Evolutionary conservation across 2,888 invertebrate genomes (phyloP).

Genomic region (Erynnis tages): DNA sequence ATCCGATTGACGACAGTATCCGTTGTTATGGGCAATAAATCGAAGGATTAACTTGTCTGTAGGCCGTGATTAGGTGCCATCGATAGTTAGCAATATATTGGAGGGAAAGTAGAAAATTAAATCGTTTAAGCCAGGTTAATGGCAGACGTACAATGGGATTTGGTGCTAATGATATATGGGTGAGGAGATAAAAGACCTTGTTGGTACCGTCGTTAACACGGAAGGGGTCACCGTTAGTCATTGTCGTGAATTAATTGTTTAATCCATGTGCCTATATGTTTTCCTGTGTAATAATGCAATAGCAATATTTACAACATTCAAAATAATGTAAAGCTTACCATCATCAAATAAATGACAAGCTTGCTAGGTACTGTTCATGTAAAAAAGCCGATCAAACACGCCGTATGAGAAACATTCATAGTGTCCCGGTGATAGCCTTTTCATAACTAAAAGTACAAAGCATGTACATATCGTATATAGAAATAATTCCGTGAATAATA

Average conservation of each 20-base stretch:
- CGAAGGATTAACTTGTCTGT: slow-evolving; percentile 76
- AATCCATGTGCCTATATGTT: no score
- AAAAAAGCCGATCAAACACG: no score
- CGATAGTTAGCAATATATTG: slow-evolving; percentile 54
- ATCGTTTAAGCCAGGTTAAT: slow-evolving; percentile 72
- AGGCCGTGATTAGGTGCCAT: slow-evolving; percentile 69
- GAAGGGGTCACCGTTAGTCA: slow-evolving; percentile 10
- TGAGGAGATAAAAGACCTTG: slow-evolving; percentile 17
- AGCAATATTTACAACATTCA: no score
- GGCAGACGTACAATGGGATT: slow-evolving; percentile 55
- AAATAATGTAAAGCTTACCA: no score
- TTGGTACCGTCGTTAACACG: slow-evolving; percentile 11
- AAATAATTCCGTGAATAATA: no score
- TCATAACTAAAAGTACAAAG: no score
- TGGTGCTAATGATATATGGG: slow-evolving; percentile 50
- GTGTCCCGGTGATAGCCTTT: no score
- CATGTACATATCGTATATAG: no score
- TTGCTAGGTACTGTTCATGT: no score
- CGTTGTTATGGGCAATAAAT: slow-evolving; percentile 74
- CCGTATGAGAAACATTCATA: no score
- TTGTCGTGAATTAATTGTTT: slow-evolving; percentile 4
- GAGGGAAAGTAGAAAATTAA: slow-evolving; percentile 75
- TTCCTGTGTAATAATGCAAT: no score
- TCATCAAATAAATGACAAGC: no score
- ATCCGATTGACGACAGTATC: slow-evolving; percentile 66